Evolutionary conservation across 1,140 invertebrate species (phyloP).

Genomic region (Leptoteleia sp.): DNA sequence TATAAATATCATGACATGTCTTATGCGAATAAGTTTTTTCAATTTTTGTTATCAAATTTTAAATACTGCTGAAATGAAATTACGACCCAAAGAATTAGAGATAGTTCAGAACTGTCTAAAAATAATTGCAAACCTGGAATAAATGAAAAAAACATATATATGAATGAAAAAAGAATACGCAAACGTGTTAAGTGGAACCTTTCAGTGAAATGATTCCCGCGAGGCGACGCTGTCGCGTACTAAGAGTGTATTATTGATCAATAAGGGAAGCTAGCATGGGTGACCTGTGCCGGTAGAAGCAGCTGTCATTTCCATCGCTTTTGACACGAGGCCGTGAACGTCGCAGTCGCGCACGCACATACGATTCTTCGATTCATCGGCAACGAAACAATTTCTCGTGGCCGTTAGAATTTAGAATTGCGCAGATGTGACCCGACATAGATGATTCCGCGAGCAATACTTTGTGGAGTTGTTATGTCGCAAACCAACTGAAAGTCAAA

Average conservation of each 20-base stretch:
- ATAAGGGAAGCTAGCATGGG: conserved; percentile 74
- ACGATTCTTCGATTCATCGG: neutral
- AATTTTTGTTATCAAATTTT: neutral
- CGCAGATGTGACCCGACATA: conserved; percentile 43
- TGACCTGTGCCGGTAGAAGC: conserved; percentile 76
- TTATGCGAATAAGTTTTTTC: too few relatives aligned
- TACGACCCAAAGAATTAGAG: too few relatives aligned
- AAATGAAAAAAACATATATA: too few relatives aligned
- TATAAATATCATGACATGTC: conserved; percentile 4
- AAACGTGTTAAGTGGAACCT: too few relatives aligned
- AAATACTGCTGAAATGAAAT: too few relatives aligned
- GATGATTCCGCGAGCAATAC: too few relatives aligned
- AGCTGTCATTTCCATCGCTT: conserved; percentile 75
- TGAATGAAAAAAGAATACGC: too few relatives aligned
- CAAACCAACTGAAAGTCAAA: too few relatives aligned
- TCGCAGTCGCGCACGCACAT: conserved; percentile 10
- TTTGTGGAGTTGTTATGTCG: too few relatives aligned
- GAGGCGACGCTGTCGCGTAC: conserved; percentile 72
- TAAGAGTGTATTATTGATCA: conserved; percentile 79
- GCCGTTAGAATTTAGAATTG: conserved; percentile 1
- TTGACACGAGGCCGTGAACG: conserved; percentile 61
- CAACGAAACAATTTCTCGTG: conserved; percentile 12
- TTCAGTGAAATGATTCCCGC: conserved; percentile 38
- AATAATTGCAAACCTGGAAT: too few relatives aligned
- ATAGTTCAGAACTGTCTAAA: too few relatives aligned